These are phyloP conservation scores for Papilio gigon DNA, from an alignment of 2,888 invertebrate species.

Conservation along the genomic window DNA sequence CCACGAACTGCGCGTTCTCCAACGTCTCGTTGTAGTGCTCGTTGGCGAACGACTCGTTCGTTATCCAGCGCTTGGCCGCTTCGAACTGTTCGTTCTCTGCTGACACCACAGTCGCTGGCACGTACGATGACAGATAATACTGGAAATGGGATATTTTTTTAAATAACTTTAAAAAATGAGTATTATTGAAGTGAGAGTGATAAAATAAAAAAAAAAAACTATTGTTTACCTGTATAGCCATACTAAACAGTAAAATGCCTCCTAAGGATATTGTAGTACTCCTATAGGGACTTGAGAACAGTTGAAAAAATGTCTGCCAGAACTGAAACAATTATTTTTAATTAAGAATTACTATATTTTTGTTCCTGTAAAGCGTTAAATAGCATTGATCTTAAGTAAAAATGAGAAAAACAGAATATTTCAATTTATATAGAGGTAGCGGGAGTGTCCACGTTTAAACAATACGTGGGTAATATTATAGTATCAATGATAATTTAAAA, in stretches of 20 bases:
- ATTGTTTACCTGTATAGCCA: constrained; percentile 73
- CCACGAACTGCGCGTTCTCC: constrained; percentile 84
- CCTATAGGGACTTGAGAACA: constrained; percentile 85
- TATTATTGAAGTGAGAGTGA: not conserved
- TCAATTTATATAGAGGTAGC: too few relatives aligned
- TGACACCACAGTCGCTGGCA: constrained; percentile 74
- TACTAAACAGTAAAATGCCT: constrained; percentile 80
- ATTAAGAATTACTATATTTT: too few relatives aligned
- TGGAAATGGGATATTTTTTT: constrained; percentile 48
- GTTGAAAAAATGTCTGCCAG: constrained; percentile 86
- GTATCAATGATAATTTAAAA: too few relatives aligned
- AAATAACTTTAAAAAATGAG: not conserved
- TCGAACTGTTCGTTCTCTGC: constrained; percentile 66
- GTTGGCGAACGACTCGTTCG: constrained; percentile 63
- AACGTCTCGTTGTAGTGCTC: constrained; percentile 81
- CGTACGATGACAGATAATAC: constrained; percentile 81
- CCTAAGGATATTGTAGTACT: constrained; percentile 84
- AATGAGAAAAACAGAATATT: too few relatives aligned
- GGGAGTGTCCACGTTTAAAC: too few relatives aligned
- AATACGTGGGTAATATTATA: too few relatives aligned
- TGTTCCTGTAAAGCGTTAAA: too few relatives aligned
- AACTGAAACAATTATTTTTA: constrained; percentile 77
- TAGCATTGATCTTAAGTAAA: too few relatives aligned
- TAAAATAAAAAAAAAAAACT: not conserved
- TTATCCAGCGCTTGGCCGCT: constrained; percentile 57